Conservation (phyloP, 2,797 vertebrate species). For the Nothura maculosa region DNA sequence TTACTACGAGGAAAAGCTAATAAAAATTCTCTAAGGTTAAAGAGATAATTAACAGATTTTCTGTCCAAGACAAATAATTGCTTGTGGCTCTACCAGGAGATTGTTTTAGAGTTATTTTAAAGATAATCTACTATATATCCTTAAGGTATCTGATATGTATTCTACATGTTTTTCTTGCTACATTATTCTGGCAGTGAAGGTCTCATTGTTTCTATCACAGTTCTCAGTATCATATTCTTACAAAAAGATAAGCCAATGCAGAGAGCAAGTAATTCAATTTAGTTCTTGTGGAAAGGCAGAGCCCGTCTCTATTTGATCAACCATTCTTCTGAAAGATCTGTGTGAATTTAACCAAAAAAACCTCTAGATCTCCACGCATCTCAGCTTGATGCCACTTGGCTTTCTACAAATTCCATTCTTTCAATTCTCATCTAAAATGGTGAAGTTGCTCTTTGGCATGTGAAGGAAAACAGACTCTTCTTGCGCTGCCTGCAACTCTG, state of each 20-base stretch:
- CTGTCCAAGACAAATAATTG: neutral
- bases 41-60: neutral
- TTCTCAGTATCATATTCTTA: neutral
- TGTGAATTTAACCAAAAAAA: neutral
- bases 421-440: neutral
- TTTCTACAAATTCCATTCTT: neutral
- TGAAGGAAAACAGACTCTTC: neutral
- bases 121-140: neutral
- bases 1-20: neutral
- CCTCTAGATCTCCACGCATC: neutral
- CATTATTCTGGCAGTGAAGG: neutral
- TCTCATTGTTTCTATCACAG: neutral
- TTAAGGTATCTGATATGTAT: neutral
- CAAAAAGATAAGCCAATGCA: neutral
- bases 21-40: neutral
- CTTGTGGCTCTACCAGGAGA: neutral
- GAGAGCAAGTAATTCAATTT: neutral
- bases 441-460: neutral
- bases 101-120: neutral
- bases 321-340: neutral
- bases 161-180: neutral
- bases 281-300: neutral
- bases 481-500: neutral
- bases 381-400: neutral
- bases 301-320: neutral